Evolutionary conservation across 2,888 invertebrate genomes (phyloP).

Genomic region (Amphimallon solstitiale): DNA sequence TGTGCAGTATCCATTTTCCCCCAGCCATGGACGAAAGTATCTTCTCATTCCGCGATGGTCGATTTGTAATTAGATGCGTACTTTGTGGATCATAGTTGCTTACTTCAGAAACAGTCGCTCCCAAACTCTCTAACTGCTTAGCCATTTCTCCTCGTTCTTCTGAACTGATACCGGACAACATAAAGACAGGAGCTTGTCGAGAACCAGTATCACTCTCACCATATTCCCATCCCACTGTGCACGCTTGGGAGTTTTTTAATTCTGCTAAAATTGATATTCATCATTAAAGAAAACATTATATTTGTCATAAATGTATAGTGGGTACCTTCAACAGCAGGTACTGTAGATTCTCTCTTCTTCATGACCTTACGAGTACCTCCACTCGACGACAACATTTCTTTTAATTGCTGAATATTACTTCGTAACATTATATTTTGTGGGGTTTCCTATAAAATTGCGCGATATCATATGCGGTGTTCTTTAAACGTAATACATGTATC

Average conservation of each 20-base stretch:
- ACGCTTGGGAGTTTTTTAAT: constrained; percentile 67
- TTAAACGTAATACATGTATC: too few species aligned
- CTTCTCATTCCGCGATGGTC: constrained; percentile 86
- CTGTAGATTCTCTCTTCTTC: constrained; percentile 55
- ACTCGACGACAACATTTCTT: constrained; percentile 64
- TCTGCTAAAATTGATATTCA: constrained; percentile 36
- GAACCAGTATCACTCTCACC: constrained; percentile 1
- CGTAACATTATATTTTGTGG: constrained; percentile 55
- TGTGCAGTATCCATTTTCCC: constrained; percentile 90
- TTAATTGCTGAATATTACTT: constrained; percentile 65
- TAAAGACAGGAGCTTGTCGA: constrained; percentile 47
- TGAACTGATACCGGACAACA: constrained; percentile 56
- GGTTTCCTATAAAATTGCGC: constrained; percentile 21
- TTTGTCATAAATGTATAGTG: background rate
- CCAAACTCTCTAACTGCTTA: constrained; percentile 58
- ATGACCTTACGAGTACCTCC: constrained; percentile 56
- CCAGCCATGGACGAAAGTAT: constrained; percentile 85
- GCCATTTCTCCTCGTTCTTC: constrained; percentile 47
- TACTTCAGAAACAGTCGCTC: constrained; percentile 72
- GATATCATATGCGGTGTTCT: background rate
- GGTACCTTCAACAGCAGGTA: constrained; percentile 47
- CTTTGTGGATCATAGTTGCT: constrained; percentile 69
- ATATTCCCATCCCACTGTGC: constrained; percentile 77
- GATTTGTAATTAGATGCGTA: constrained; percentile 82
- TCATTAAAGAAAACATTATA: background rate